Evolutionary conservation across 2,888 invertebrate genomes (phyloP), one percentile per base, ranked within the genome.

Genomic region (Formica aserva): DNA sequence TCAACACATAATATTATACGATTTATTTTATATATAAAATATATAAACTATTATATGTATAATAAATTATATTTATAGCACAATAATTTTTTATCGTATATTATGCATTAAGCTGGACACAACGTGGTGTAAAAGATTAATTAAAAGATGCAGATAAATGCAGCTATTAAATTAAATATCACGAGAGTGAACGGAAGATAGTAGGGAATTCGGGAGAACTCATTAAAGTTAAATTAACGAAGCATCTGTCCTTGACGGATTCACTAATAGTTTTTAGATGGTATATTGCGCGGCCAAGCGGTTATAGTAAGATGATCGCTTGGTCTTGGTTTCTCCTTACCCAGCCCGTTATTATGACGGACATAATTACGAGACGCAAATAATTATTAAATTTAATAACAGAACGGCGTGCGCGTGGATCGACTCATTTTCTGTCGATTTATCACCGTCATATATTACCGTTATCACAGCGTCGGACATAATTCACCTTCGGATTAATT

Each of bases 371-470:
- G 45, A 52, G 67, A n/a, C 26, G n/a, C 76, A 52, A 55, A 66
- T 66, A 76, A 76, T 76, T 76, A 76, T 76, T 76, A 76, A 48
- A 76, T 66, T 76, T 76, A 66, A 66, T 76, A 76, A 66, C 38
- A 52, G 32, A 15, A 32, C 48, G 48, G 32, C 32, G 48, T 45
- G 38, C 26, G 8, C 26, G 35, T 41, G 22, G 41, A 35, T 35
- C 32, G 45, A 22, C 35, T 76, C 22, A 29, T 65, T 76, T 66
- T 76, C 66, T 52, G 4, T n/a, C 38, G 38, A 76, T 55, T 76
- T 76, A 76, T 76, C 66, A 66, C 8, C 26, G 52, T 66, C 76
- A 55, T 66, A 52, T 66, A 66, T 66, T 66, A 66, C 35, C n/a
- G 52, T 76, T 76, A 76, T 66, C 76, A 76, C 76, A 76, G 35